Percentiles rank a stretch among this genome's conserved stretches.
Conservation (phyloP, 2,888 invertebrate species). For the Drosophila ezoana region DNA sequence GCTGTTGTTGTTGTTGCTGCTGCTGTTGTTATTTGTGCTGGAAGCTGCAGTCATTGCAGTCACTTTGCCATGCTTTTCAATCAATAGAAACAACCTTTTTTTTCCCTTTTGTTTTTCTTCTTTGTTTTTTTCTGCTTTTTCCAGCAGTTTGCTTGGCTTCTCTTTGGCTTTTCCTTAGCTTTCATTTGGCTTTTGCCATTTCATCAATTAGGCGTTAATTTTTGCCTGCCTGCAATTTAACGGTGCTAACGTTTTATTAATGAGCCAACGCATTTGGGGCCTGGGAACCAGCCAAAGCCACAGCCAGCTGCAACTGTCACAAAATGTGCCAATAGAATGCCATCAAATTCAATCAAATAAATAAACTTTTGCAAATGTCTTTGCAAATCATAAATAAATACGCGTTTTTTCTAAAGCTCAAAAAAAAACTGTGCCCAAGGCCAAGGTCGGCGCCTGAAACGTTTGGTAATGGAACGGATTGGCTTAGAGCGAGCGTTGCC, state of each 20-base stretch:
- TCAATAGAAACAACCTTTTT: constrained; percentile 74
- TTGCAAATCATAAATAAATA: too few species aligned
- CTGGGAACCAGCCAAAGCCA: constrained; percentile 50
- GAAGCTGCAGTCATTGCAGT: constrained; percentile 57
- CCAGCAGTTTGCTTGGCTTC: constrained; percentile 2
- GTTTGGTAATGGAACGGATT: constrained; percentile 37
- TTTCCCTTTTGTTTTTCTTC: constrained; percentile 11
- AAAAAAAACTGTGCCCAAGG: constrained; percentile 28
- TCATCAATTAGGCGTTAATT: constrained; percentile 80
- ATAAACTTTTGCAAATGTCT: background rate
- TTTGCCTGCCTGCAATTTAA: constrained; percentile 61
- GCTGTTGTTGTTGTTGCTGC: constrained; percentile 14
- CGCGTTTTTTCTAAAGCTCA: background rate
- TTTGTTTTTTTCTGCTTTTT: background rate
- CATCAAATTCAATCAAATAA: background rate
- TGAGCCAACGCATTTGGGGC: constrained; percentile 69
- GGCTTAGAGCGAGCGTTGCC: constrained; percentile 25
- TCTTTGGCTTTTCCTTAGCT: constrained; percentile 9
- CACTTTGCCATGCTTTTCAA: constrained; percentile 60
- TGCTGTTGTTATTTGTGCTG: constrained; percentile 17
- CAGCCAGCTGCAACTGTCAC: background rate
- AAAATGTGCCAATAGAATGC: background rate
- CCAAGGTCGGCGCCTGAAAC: constrained; percentile 56
- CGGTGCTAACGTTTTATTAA: constrained; percentile 76
- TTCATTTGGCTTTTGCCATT: constrained; percentile 51